A percentile compares a stretch with the other conserved stretches of the same genome.
These are phyloP conservation scores for Theocolax elegans DNA, from an alignment of 1,140 invertebrate genomes.

Conservation along the genomic window DNA sequence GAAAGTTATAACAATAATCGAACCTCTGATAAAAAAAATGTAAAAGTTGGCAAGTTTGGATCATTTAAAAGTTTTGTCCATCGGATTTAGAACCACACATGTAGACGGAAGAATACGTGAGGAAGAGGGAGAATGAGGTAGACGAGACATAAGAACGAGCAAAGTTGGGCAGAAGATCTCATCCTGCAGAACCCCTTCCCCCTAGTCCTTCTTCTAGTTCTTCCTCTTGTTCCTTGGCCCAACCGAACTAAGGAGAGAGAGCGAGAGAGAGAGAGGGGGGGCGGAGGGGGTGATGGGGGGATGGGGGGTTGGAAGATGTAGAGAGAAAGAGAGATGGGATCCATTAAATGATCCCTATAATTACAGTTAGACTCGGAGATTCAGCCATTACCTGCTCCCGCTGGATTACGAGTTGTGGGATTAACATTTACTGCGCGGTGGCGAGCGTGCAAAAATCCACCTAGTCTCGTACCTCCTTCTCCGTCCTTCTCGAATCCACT, in stretches of 20 bases:
- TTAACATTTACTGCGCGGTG: slow-evolving; percentile 55
- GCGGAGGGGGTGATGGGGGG: not conserved
- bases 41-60: too few relatives aligned
- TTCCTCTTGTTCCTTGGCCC: slow-evolving; percentile 4
- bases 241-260: not conserved
- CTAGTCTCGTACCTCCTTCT: not conserved
- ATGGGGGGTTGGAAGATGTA: too few relatives aligned
- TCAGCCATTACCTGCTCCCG: slow-evolving; percentile 55
- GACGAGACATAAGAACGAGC: not conserved
- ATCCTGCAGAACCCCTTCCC: not conserved
- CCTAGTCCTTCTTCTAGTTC: not conserved
- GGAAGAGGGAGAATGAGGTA: not conserved
- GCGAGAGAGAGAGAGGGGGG: not conserved
- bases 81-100: too few relatives aligned
- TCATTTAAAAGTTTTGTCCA: too few relatives aligned
- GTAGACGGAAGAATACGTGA: not conserved
- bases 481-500: not conserved
- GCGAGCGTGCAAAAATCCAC: slow-evolving; percentile 53
- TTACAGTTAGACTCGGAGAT: slow-evolving; percentile 57
- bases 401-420: slow-evolving; percentile 59
- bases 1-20: too few relatives aligned
- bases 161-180: slow-evolving; percentile 26
- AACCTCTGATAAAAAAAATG: too few relatives aligned
- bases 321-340: slow-evolving; percentile 45
- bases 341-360: slow-evolving; percentile 62